phyloP scores from a whole-genome alignment of 2,113 vertebrate species.

The Calyptomena viridis region DNA sequence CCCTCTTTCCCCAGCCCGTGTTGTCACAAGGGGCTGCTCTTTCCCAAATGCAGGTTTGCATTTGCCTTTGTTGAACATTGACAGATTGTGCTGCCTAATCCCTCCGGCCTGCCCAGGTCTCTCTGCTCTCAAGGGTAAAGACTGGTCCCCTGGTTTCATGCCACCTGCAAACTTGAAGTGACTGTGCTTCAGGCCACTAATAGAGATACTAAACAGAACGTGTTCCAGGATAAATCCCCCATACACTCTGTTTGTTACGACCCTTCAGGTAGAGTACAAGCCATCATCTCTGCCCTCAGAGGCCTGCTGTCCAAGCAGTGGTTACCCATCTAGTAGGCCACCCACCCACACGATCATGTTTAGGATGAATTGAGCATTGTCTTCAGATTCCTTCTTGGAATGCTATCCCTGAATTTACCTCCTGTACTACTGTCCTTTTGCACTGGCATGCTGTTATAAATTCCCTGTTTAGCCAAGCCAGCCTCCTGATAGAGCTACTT shows the following conservation, averaged over 20 bases:
- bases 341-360: not conserved
- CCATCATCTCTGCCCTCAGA: not conserved
- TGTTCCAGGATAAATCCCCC: not conserved
- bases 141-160: not conserved
- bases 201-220: not conserved
- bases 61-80: not conserved
- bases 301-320: not conserved
- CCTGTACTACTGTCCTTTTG: not conserved
- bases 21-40: not conserved
- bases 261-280: not conserved
- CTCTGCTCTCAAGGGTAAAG: not conserved
- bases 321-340: not conserved
- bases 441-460: not conserved
- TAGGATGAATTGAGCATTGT: not conserved
- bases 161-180: not conserved
- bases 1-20: not conserved
- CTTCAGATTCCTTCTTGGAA: not conserved
- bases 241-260: not conserved
- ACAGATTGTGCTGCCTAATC: not conserved
- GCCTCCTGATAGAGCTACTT: not conserved
- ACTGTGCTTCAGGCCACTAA: not conserved
- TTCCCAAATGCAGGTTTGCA: not conserved
- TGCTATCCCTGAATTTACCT: not conserved
- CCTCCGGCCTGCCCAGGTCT: no score
- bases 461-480: not conserved